Evolutionary conservation across 2,113 vertebrate genomes (phyloP).

Genomic region (Bubalus kerabau): DNA sequence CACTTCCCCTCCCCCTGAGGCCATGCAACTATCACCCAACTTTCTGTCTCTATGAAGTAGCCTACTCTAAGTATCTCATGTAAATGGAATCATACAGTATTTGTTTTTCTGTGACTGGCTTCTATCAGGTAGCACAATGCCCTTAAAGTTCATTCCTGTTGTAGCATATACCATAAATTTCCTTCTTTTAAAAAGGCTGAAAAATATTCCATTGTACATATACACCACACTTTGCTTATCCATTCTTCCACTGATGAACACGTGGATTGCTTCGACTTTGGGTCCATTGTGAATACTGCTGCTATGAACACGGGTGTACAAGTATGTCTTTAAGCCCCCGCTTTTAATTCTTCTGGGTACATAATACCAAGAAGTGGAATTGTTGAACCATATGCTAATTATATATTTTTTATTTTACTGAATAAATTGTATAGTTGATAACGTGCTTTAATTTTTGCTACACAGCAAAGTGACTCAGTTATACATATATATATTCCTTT

Average conservation of each 20-base stretch:
- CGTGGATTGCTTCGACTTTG: background rate
- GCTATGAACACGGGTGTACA: background rate
- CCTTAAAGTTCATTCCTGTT: background rate
- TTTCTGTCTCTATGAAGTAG: background rate
- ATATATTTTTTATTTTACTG: background rate
- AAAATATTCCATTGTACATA: background rate
- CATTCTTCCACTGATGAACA: background rate
- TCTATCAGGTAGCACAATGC: background rate
- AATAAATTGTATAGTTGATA: background rate
- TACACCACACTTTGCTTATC: background rate
- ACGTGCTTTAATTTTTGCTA: background rate
- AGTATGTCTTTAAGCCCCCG: background rate
- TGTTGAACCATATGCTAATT: background rate
- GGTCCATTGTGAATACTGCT: background rate
- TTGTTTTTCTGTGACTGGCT: background rate
- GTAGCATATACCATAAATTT: background rate
- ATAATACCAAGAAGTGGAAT: background rate
- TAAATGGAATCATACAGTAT: background rate
- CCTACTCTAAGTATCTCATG: background rate
- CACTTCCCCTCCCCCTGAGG: background rate
- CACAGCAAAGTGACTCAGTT: background rate
- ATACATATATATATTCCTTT: background rate
- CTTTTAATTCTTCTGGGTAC: background rate
- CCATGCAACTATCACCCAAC: background rate
- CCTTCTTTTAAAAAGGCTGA: background rate